Base-by-base conservation (phyloP, 1,140 invertebrate genomes). In the Anthonomus grandis region DNA sequence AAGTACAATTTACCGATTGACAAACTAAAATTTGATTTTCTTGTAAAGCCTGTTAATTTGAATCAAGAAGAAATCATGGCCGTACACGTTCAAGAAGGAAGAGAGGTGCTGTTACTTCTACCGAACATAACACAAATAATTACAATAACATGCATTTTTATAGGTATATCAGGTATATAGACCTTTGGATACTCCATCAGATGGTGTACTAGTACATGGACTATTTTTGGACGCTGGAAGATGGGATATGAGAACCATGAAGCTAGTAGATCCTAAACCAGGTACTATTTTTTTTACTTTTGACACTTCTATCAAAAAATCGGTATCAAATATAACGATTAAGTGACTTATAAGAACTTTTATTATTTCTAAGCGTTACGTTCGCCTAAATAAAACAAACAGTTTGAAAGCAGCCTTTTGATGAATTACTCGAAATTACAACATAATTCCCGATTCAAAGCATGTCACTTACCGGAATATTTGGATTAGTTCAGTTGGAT, bases 1-100 rank as follows among this genome's bases (percentile, higher is more conserved):
- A 88, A 87, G 64, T 89, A 91, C 60, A 79, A 84, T 24, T 80
- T 90, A 38, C 90, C 93, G 1, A 93, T 95, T 24, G 92, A 95
- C 75, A 83, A 87, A 45, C 75, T 95, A 0, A 85, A 85, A 70
- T 89, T 93, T 63, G 84, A 92, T 67, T 95, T 90, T 71, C 67
- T 75, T 15, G 65, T 85, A 1, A 70, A 78, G 6, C 73, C 77
- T 3, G 63, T 77, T 1, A 71, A 82, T 55, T 65, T 91, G 9
- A 70, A 83, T 58, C 88, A 91, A 72, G 84, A 86, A 51, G 78
- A 84, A 34, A 78, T 89, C 23, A 82, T 81, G 64, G 70, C 70
- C 27, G 60, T 69, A 18, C 83, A 83, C 47, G 73, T 68, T 31
- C 67, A 65, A 59, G 52, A 70, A 37, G 68, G 65, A 54, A 69